Evolutionary conservation across 2,113 vertebrate genomes (phyloP).

Genomic region (Carassius gibelio): DNA sequence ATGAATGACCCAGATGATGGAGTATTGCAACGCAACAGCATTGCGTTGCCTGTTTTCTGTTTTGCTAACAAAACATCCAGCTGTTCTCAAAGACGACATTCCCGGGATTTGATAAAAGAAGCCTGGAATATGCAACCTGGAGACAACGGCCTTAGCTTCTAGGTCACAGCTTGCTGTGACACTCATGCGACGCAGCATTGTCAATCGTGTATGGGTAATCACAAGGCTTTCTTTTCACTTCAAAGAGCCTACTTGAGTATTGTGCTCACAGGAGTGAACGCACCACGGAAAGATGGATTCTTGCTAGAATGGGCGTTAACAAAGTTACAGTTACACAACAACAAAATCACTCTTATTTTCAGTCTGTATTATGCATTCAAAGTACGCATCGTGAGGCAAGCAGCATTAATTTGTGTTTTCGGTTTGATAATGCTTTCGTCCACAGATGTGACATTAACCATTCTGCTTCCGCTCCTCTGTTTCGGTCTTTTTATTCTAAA

Average conservation of each 20-base stretch:
- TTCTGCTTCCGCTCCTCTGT: background rate
- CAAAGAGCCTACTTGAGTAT: background rate
- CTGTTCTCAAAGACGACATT: constrained; percentile 32
- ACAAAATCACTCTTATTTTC: background rate
- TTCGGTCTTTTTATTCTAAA: constrained; percentile 28
- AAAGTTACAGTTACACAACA: constrained; percentile 16
- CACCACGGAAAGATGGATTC: background rate
- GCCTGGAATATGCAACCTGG: background rate
- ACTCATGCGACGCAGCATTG: background rate
- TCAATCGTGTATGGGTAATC: background rate
- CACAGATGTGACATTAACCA: constrained; percentile 7
- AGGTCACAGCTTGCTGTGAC: background rate
- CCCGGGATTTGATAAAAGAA: background rate
- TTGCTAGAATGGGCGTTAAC: background rate
- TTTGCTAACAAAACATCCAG: constrained; percentile 15
- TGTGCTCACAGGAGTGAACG: background rate
- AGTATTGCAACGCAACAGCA: too few relatives aligned
- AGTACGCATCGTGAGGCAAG: background rate
- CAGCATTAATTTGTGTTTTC: constrained; percentile 4
- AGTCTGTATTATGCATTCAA: background rate
- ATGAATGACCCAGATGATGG: constrained; percentile 22
- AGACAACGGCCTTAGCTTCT: background rate
- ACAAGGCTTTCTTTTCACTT: constrained; percentile 10
- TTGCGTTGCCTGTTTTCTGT: background rate
- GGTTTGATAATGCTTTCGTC: background rate